Evolutionary conservation across 2,797 vertebrate species (phyloP), one percentile per base, ranked within the genome.

Genomic region (Sphaeramia orbicularis): DNA sequence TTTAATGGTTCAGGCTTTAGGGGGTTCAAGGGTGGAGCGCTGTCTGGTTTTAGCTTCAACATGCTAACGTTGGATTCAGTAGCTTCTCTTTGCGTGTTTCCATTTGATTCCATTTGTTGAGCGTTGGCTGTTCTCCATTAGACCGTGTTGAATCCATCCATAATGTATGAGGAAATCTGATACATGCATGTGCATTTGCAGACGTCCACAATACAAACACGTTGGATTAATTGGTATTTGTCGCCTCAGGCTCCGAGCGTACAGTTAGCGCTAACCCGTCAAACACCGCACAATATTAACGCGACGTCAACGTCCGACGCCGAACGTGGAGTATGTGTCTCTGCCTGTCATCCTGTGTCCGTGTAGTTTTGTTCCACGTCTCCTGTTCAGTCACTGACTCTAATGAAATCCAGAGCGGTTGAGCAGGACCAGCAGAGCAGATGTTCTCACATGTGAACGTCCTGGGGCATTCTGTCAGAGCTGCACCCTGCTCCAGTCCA

Each of bases 371-470:
- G 64, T 76, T 64, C 66, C 52, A 69, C 49, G 63, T 63, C 18
- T 10, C 18, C 32, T 49, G 47, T 68, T 42, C 40, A 37, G 35
- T 78, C 24, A 27, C 19, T 14, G 56, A 57, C 61, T 54, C 38
- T 65, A 83, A 84, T 53, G 10, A 48, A 67, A 55, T 48, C 64
- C 75, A 83, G 73, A 76, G 42, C 15, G 30, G 32, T 30, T 73
- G 24, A 16, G 6, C 35, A 51, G 30, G 53, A 71, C 35, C 24
- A n/a, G n/a, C n/a, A n/a, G n/a, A 42, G 18, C 59, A 65, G 59
- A 57, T 55, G 67, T 68, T 81, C 68, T 62, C 36, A 51, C 49
- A 58, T 24, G 56, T 13, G 14, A 14, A 60, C 44, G 38, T 64
- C 74, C 18, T 38, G n/a, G 12, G 52, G 65, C 47, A 1, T 57